phyloP scores from a whole-genome alignment of 1,140 invertebrate species.

The Tetramorium simillimum region DNA sequence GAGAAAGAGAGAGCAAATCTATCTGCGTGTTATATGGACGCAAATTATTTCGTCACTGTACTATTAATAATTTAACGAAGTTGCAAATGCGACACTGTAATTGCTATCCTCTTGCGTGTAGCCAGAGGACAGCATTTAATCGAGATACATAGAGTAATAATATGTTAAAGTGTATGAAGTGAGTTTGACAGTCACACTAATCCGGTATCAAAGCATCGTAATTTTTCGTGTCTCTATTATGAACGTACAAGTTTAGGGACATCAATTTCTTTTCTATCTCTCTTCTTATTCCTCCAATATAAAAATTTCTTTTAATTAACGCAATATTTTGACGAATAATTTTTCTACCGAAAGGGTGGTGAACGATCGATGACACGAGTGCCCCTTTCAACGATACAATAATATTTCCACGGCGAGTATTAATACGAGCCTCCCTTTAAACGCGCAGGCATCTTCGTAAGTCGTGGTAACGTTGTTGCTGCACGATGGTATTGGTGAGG shows the following conservation, averaged over 20 bases:
- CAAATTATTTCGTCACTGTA: slow-evolving; percentile 17
- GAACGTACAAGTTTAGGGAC: not conserved
- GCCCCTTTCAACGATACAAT: not conserved
- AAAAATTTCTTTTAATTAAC: slow-evolving; percentile 27
- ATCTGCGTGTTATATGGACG: not conserved
- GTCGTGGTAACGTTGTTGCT: slow-evolving; percentile 67
- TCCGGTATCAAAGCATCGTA: not conserved
- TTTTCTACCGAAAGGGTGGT: not conserved
- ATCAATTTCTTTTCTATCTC: not conserved
- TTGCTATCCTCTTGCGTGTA: not conserved
- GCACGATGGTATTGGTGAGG: slow-evolving; percentile 78
- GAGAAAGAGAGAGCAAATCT: not conserved
- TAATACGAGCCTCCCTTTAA: slow-evolving; percentile 52
- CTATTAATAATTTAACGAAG: slow-evolving; percentile 32
- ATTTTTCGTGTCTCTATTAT: not conserved
- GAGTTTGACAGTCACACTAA: not conserved
- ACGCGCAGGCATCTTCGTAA: slow-evolving; percentile 66
- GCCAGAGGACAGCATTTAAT: not conserved
- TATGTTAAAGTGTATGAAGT: not conserved
- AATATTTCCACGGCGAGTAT: slow-evolving; percentile 50
- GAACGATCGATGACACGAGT: not conserved
- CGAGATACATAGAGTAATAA: slow-evolving; percentile 2
- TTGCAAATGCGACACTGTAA: slow-evolving; percentile 26
- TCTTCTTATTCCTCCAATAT: not conserved
- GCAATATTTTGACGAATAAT: not conserved